Percentiles rank a stretch among this genome's conserved stretches.
These are phyloP conservation scores for Melanostigma gelatinosum DNA, from an alignment of 2,113 vertebrate species.

Conservation along the genomic window DNA sequence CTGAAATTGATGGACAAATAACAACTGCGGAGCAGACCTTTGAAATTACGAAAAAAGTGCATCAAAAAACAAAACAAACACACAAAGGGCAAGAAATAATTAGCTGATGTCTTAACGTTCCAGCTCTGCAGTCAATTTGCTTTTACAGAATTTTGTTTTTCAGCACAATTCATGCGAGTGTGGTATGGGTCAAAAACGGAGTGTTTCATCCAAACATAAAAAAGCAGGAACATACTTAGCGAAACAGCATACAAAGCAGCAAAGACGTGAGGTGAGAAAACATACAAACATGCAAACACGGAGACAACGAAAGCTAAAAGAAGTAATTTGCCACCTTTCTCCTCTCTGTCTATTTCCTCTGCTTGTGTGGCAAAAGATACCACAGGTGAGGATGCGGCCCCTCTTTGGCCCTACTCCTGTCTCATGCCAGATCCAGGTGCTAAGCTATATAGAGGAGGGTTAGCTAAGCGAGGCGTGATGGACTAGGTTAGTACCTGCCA, in stretches of 20 bases:
- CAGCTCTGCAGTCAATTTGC: background rate
- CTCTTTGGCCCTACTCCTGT: slow-evolving; percentile 38
- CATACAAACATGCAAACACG: slow-evolving; percentile 67
- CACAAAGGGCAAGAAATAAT: slow-evolving; percentile 9
- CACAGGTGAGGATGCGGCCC: slow-evolving; percentile 26
- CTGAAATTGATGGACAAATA: slow-evolving; percentile 23
- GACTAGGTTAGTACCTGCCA: slow-evolving; percentile 86
- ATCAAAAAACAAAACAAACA: background rate
- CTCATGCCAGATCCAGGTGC: slow-evolving; percentile 59
- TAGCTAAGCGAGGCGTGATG: slow-evolving; percentile 78
- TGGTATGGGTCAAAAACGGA: background rate
- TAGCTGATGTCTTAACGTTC: background rate
- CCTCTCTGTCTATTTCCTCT: slow-evolving; percentile 8
- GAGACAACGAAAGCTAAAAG: slow-evolving; percentile 28
- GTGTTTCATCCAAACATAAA: slow-evolving; percentile 30
- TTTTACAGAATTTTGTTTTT: slow-evolving; percentile 3
- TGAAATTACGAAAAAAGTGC: slow-evolving; percentile 26
- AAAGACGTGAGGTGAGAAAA: slow-evolving; percentile 38
- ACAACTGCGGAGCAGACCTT: background rate
- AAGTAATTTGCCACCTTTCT: slow-evolving; percentile 15
- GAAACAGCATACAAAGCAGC: slow-evolving; percentile 15
- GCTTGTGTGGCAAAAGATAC: slow-evolving; percentile 10
- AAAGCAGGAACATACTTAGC: slow-evolving; percentile 23
- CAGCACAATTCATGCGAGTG: background rate
- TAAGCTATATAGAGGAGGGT: slow-evolving; percentile 66